Percentiles rank a stretch among this genome's conserved stretches.
These are phyloP conservation scores for Metaphire vulgaris DNA, from an alignment of 1,140 invertebrate species.

Conservation along the genomic window DNA sequence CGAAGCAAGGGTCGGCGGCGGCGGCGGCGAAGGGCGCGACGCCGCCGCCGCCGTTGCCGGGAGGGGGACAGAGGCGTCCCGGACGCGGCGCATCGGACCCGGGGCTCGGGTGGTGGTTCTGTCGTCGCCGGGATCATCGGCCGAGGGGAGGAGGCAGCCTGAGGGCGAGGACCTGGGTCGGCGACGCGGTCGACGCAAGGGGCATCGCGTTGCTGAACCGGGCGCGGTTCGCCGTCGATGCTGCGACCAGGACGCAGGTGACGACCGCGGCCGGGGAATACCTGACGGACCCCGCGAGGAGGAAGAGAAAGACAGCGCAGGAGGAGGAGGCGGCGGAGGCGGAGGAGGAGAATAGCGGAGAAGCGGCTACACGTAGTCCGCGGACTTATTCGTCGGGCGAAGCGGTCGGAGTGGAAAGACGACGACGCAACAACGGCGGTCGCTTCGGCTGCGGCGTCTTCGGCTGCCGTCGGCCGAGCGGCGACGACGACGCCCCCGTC, in stretches of 20 bases:
- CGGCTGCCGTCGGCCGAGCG: neutral
- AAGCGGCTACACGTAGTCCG: neutral
- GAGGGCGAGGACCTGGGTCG: neutral
- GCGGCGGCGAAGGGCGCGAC: no score
- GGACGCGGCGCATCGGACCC: no score
- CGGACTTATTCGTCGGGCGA: no score
- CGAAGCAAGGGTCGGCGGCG: no score
- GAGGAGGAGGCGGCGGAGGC: neutral
- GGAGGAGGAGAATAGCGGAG: neutral
- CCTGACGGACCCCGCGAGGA: neutral
- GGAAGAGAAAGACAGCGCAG: no score
- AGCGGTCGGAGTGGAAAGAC: neutral
- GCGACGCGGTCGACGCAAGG: neutral
- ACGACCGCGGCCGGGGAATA: no score
- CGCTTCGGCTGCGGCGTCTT: neutral
- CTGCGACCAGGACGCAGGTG: neutral
- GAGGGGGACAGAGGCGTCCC: neutral
- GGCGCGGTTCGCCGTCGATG: neutral
- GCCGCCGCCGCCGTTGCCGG: neutral
- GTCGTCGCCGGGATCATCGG: neutral
- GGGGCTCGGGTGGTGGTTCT: neutral
- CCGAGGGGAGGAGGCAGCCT: neutral
- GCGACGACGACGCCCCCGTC: neutral
- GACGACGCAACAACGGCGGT: neutral
- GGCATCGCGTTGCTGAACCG: no score